Conservation (phyloP, 2,113 vertebrate genomes). For the Cettia cetti region DNA sequence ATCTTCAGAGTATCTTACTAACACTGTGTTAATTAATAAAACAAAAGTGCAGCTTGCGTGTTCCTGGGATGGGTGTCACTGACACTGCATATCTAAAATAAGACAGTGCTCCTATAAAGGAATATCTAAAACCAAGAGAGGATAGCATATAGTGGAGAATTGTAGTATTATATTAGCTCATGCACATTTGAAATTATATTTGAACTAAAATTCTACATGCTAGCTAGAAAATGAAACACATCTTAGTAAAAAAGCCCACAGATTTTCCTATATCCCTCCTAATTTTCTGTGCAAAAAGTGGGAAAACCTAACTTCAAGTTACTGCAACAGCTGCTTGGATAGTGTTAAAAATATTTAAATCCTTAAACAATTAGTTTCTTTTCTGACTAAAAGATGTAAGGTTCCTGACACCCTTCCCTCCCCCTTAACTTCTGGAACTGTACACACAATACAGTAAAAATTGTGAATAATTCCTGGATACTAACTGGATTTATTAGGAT, state of each 20-base stretch:
- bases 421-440: background rate
- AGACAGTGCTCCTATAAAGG: background rate
- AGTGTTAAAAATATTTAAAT: background rate
- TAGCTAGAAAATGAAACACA: background rate
- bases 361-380: background rate
- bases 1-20: background rate
- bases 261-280: background rate
- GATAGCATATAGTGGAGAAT: background rate
- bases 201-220: background rate
- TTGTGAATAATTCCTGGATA: background rate
- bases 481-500: background rate
- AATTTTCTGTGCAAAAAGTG: background rate
- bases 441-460: background rate
- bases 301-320: background rate
- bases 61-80: background rate
- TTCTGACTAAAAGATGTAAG: background rate
- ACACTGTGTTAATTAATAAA: background rate
- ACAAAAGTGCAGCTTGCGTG: background rate
- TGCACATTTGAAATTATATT: background rate
- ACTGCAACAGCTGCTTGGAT: background rate
- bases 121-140: background rate
- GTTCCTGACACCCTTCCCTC: background rate
- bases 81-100: background rate
- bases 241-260: background rate
- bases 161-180: background rate